phyloP scores from a whole-genome alignment of 2,888 invertebrate species.

The Stenotaenia linearis region DNA sequence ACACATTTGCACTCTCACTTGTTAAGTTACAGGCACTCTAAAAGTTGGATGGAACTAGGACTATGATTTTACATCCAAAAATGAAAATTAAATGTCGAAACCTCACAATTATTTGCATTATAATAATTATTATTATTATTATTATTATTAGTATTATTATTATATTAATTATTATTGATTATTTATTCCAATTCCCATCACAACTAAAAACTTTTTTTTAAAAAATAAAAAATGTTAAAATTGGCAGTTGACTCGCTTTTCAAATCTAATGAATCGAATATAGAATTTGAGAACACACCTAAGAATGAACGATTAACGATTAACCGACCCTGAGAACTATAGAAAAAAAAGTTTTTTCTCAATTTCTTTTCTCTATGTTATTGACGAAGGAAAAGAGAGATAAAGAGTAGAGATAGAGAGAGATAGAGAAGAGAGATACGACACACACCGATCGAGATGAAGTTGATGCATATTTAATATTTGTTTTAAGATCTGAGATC shows the following conservation, averaged over 20 bases:
- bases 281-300: background rate
- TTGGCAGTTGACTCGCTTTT: background rate
- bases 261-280: background rate
- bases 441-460: background rate
- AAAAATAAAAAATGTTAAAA: too few species aligned
- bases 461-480: background rate
- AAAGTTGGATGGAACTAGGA: background rate
- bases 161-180: background rate
- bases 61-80: background rate
- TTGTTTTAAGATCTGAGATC: background rate
- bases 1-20: background rate
- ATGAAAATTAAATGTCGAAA: background rate
- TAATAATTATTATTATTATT: background rate
- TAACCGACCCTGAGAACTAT: background rate
- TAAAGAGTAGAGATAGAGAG: background rate
- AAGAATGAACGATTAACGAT: background rate
- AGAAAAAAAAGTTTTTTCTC: background rate
- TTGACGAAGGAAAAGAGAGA: background rate
- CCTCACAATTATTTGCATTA: background rate
- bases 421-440: background rate
- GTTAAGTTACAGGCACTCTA: background rate
- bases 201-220: background rate
- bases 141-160: too few species aligned
- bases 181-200: background rate
- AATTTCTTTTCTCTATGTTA: background rate